Conservation (phyloP, 2,797 vertebrate genomes). For the Diplodus puntazzo region DNA sequence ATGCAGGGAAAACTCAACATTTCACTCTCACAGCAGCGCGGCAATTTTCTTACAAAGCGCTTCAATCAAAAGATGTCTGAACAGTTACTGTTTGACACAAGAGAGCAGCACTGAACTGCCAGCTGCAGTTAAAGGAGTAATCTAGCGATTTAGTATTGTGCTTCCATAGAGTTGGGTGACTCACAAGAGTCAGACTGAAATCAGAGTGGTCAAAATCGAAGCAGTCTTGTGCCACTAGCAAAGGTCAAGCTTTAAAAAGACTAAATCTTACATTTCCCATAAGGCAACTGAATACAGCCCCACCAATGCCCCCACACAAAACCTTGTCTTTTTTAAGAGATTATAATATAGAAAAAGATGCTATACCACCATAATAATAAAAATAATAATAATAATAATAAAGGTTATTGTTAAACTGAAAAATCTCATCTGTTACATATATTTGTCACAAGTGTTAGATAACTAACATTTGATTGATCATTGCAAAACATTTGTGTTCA, state of each 20-base stretch:
- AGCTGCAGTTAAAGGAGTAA: background rate
- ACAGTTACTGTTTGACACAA: background rate
- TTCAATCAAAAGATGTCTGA: background rate
- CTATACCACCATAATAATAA: too few species aligned
- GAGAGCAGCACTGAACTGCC: background rate
- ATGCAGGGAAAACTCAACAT: conserved; percentile 16
- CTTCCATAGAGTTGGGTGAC: background rate
- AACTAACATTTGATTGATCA: too few species aligned
- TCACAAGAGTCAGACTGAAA: background rate
- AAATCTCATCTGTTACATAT: too few species aligned
- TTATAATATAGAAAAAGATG: too few species aligned
- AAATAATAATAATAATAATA: too few species aligned
- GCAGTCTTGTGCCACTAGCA: background rate
- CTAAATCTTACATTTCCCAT: background rate
- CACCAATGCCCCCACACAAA: too few species aligned
- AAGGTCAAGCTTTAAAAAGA: background rate
- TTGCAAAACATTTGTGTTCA: too few species aligned
- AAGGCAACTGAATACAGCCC: background rate
- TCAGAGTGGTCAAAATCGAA: background rate
- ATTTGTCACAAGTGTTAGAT: too few species aligned
- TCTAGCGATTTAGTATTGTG: background rate
- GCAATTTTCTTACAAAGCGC: background rate
- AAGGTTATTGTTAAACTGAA: too few species aligned
- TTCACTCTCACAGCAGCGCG: conserved; percentile 7
- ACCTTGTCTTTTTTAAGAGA: too few species aligned